phyloP scores from a whole-genome alignment of 1,140 invertebrate genomes.

The Idris sp. region DNA sequence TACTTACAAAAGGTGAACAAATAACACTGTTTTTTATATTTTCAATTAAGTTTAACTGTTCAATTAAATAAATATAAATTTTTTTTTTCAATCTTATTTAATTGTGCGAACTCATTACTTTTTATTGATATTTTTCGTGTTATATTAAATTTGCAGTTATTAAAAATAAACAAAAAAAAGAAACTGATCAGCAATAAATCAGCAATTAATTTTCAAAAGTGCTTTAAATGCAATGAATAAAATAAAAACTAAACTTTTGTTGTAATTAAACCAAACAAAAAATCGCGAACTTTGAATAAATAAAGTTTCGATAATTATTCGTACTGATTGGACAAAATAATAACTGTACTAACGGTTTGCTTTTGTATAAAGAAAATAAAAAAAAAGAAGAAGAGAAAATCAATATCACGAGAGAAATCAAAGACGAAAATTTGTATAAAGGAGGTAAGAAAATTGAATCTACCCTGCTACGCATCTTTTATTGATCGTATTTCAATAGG shows the following conservation, averaged over 20 bases:
- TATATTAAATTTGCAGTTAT: no score
- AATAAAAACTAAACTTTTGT: slow-evolving; percentile 1
- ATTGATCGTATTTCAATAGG: slow-evolving; percentile 7
- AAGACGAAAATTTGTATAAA: slow-evolving; percentile 16
- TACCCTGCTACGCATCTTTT: background rate
- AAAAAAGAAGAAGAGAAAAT: no score
- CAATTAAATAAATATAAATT: no score
- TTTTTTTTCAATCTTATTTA: no score
- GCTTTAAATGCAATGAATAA: slow-evolving; percentile 13
- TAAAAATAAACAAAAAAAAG: no score
- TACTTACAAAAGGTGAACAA: no score
- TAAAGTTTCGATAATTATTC: slow-evolving; percentile 35
- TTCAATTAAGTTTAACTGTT: no score
- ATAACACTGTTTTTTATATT: no score
- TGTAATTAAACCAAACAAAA: slow-evolving; percentile 4
- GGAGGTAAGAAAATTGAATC: slow-evolving; percentile 1
- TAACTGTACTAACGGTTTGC: background rate
- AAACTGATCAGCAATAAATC: no score
- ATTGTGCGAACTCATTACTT: no score
- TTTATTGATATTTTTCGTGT: no score
- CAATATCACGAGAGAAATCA: slow-evolving; percentile 12
- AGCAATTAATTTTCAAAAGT: background rate
- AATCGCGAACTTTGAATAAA: slow-evolving; percentile 22
- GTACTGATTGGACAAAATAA: slow-evolving; percentile 32
- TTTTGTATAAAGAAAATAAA: no score